Conservation (phyloP, 2,888 invertebrate species). For the Cataglyphis cursor region DNA sequence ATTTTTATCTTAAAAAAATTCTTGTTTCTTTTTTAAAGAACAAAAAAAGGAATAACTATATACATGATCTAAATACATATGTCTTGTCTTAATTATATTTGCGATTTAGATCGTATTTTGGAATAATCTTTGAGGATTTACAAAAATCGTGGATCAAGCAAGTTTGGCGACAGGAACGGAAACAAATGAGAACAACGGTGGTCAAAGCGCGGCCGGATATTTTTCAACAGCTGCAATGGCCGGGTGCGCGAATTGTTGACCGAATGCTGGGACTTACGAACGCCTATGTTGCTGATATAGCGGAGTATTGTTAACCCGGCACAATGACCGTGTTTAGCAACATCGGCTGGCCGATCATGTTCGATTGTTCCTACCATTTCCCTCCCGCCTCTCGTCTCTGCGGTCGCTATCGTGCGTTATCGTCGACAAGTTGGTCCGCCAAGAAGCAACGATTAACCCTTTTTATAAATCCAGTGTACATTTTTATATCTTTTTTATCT, state of each 20-base stretch:
- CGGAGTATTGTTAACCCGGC: conserved; percentile 82
- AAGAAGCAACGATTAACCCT: conserved; percentile 2
- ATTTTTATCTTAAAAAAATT: neutral
- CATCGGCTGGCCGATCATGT: conserved; percentile 74
- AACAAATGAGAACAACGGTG: conserved; percentile 57
- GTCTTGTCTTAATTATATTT: neutral
- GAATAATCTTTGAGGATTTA: neutral
- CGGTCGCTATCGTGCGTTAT: conserved; percentile 56
- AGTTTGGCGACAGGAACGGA: conserved; percentile 52
- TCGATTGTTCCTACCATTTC: conserved; percentile 79
- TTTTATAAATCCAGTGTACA: conserved; percentile 4
- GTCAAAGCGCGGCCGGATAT: conserved; percentile 75
- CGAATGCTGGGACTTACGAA: conserved; percentile 73
- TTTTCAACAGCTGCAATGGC: conserved; percentile 78
- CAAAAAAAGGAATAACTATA: neutral
- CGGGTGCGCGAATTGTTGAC: conserved; percentile 78
- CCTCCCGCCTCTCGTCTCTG: conserved; percentile 63
- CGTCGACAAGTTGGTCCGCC: conserved; percentile 36
- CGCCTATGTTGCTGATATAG: conserved; percentile 79
- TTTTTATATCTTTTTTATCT: neutral
- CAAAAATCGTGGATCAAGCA: conserved; percentile 27
- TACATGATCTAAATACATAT: neutral
- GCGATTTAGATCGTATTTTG: neutral
- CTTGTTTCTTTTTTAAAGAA: neutral
- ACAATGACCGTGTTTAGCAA: conserved; percentile 84